Evolutionary conservation across 1,140 invertebrate species (phyloP).

Genomic region (Homalodisca vitripennis): DNA sequence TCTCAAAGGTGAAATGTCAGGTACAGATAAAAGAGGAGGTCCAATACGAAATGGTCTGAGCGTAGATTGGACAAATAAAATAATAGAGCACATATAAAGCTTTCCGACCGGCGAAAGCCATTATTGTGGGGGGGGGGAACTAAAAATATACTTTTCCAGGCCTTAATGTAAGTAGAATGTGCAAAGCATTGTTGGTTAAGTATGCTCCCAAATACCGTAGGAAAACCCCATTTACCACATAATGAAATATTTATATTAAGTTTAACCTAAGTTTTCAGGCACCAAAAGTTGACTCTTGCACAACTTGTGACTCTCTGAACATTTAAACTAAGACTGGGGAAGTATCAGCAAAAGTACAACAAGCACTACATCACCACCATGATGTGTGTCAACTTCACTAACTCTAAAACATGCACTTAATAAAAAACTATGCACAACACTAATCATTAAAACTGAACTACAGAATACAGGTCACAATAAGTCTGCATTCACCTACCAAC

Average conservation of each 20-base stretch:
- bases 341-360: conserved; percentile 20
- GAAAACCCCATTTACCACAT: conserved; percentile 2
- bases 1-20: conserved; percentile 7
- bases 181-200: conserved; percentile 17
- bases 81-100: conserved; percentile 28
- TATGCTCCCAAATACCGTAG: conserved; percentile 20
- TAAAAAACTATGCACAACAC: too few species aligned
- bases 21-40: conserved; percentile 31
- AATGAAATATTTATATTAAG: conserved; percentile 28
- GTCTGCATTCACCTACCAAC: too few species aligned
- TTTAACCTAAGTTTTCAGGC: conserved; percentile 29
- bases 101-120: conserved; percentile 26
- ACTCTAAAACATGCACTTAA: too few species aligned
- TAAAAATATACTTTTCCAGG: conserved; percentile 23
- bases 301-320: conserved; percentile 26
- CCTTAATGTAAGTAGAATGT: conserved; percentile 30
- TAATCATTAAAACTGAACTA: too few species aligned
- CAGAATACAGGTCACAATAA: too few species aligned
- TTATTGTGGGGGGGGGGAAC: conserved; percentile 4
- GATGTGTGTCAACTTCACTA: background rate
- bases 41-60: conserved; percentile 7
- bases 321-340: conserved; percentile 27
- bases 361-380: conserved; percentile 29
- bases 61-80: conserved; percentile 20
- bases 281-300: conserved; percentile 27